phyloP scores from a whole-genome alignment of 2,797 vertebrate species.

The Gymnodraco acuticeps region DNA sequence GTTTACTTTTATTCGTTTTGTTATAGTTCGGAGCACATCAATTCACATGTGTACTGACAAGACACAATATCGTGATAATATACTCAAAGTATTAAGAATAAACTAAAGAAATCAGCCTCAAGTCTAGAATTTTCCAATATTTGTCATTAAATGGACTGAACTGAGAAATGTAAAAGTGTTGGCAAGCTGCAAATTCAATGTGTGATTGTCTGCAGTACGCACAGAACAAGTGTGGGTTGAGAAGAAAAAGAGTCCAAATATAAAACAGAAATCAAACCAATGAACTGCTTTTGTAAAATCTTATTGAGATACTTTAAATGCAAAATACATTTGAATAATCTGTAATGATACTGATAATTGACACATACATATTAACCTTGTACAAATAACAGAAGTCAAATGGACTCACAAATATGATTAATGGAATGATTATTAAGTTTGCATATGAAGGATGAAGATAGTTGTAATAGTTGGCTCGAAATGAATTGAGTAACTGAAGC shows the following conservation, averaged over 20 bases:
- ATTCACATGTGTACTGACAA: slow-evolving; percentile 28
- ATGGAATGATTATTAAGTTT: not conserved
- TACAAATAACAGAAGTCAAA: slow-evolving; percentile 1
- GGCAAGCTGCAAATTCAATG: slow-evolving; percentile 8
- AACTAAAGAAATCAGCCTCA: not conserved
- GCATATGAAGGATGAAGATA: not conserved
- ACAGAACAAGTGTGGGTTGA: slow-evolving; percentile 9
- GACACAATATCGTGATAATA: not conserved
- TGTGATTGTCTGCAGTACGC: slow-evolving; percentile 24
- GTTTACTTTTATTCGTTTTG: slow-evolving; percentile 1
- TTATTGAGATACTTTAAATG: too few relatives aligned
- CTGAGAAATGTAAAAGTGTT: slow-evolving; percentile 20
- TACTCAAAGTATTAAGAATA: not conserved
- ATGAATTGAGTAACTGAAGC: not conserved
- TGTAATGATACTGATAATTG: not conserved
- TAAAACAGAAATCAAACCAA: not conserved
- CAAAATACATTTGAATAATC: not conserved
- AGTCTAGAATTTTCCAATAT: not conserved
- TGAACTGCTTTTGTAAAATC: too few relatives aligned
- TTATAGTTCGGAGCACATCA: slow-evolving; percentile 3
- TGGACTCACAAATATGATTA: not conserved
- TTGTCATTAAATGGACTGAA: slow-evolving; percentile 18
- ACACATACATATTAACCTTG: not conserved
- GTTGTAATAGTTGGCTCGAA: not conserved
- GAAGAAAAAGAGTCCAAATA: not conserved